These are phyloP conservation scores for Pterobdella sp. DNA, from an alignment of 2,888 invertebrate species.

Conservation along the genomic window DNA sequence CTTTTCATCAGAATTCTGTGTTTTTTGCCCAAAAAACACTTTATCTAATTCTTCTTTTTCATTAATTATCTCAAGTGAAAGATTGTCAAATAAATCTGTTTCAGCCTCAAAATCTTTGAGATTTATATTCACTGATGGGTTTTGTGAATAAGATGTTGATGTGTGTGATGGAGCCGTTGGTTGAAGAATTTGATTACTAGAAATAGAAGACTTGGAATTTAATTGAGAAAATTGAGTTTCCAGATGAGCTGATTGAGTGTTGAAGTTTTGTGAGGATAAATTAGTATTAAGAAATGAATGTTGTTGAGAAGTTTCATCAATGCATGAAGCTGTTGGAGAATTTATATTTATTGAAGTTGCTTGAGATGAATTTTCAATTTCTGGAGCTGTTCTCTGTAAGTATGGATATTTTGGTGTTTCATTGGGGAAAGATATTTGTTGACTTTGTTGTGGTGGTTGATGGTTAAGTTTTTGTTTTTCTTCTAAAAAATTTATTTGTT, in stretches of 20 bases:
- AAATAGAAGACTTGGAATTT: neutral
- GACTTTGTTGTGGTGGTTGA: neutral
- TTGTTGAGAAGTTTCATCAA: neutral
- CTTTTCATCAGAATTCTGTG: neutral
- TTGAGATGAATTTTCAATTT: neutral
- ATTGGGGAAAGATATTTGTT: no score
- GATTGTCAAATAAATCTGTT: conserved; percentile 29
- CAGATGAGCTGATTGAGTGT: no score
- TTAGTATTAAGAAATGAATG: no score
- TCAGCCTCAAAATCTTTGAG: conserved; percentile 29
- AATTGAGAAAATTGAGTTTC: neutral
- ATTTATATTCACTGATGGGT: conserved; percentile 10
- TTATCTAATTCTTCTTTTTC: conserved; percentile 30
- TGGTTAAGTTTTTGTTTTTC: neutral
- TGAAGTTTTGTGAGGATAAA: no score
- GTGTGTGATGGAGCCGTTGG: no score
- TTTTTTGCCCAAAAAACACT: conserved; percentile 21
- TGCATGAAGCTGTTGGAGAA: neutral
- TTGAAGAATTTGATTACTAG: neutral
- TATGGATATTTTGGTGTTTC: no score
- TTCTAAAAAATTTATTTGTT: neutral
- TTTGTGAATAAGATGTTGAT: neutral
- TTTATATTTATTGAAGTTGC: neutral
- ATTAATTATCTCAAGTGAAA: conserved; percentile 27
- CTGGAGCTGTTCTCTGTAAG: neutral